Evolutionary conservation across 2,888 invertebrate species (phyloP).

Genomic region (Melipona bicolor): DNA sequence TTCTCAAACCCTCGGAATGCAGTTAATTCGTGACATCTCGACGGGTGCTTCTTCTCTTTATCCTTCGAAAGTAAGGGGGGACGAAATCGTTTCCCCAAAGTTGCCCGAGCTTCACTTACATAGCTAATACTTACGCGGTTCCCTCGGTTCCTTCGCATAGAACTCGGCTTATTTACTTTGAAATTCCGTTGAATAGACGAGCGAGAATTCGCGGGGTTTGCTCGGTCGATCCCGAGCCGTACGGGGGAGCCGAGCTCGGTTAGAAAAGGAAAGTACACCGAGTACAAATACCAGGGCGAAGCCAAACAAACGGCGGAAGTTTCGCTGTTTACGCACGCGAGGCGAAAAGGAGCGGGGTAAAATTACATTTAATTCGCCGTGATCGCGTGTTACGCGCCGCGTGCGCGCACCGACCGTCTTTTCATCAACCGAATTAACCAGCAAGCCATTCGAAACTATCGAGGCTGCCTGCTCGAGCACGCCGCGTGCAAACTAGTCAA

Average conservation of each 20-base stretch:
- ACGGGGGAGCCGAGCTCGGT: not conserved
- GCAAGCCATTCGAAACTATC: slow-evolving; percentile 16
- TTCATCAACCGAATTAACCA: slow-evolving; percentile 26
- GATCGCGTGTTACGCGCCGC: slow-evolving; percentile 14
- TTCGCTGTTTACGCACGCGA: slow-evolving; percentile 22
- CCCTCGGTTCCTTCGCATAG: not conserved
- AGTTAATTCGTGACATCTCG: not conserved
- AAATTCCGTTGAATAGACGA: not conserved
- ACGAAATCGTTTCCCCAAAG: not conserved
- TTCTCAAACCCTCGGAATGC: too few species aligned
- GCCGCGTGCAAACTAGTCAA: slow-evolving; percentile 1
- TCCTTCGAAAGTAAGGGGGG: too few species aligned
- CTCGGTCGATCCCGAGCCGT: not conserved
- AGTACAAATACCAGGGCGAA: not conserved
- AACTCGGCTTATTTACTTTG: not conserved
- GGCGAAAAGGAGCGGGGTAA: not conserved
- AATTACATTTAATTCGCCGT: slow-evolving; percentile 28
- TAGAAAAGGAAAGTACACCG: not conserved
- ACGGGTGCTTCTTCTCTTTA: not conserved
- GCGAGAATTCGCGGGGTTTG: not conserved
- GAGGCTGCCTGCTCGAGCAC: not conserved
- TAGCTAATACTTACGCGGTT: not conserved
- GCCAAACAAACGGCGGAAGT: slow-evolving; percentile 12
- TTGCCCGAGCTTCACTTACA: not conserved
- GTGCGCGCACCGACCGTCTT: slow-evolving; percentile 15